A percentile compares a stretch with the other conserved stretches of the same genome.
Evolutionary conservation across 2,113 vertebrate genomes (phyloP).

Genomic region (Tympanuchus pallidicinctus): DNA sequence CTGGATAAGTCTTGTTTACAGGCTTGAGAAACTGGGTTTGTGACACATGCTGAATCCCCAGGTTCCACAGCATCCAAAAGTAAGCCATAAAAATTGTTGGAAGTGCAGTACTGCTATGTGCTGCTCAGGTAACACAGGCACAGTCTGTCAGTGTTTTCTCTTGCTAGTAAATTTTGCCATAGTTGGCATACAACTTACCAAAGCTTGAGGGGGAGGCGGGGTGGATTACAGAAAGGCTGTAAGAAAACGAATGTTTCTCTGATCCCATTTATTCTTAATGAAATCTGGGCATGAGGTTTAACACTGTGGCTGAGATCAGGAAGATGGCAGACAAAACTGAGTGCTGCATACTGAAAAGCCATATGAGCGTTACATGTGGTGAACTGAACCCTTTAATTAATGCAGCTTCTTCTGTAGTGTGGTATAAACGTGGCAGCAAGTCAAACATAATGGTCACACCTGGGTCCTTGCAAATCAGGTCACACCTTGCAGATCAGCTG

Average conservation of each 20-base stretch:
- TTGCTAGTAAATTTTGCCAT: background rate
- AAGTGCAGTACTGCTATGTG: background rate
- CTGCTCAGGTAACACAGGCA: background rate
- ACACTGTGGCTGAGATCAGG: background rate
- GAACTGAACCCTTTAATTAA: background rate
- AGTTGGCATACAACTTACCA: background rate
- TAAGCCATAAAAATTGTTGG: background rate
- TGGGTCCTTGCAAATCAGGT: background rate
- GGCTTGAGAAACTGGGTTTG: slow-evolving; percentile 19
- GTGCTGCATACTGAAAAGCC: background rate
- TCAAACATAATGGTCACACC: background rate
- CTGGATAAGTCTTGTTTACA: background rate
- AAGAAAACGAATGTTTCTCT: background rate
- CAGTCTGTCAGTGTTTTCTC: background rate
- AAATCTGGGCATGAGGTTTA: background rate
- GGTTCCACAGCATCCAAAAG: background rate
- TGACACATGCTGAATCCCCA: background rate
- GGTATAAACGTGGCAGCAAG: background rate
- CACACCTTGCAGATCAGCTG: background rate
- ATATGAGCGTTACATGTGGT: background rate
- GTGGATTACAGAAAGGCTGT: background rate
- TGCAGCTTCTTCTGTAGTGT: background rate
- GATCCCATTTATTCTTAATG: background rate
- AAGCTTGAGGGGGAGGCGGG: background rate
- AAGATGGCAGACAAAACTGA: background rate